Percentiles rank a stretch among this genome's conserved stretches.
Conservation (phyloP, 1,140 invertebrate genomes). For the Archivesica marissinica region DNA sequence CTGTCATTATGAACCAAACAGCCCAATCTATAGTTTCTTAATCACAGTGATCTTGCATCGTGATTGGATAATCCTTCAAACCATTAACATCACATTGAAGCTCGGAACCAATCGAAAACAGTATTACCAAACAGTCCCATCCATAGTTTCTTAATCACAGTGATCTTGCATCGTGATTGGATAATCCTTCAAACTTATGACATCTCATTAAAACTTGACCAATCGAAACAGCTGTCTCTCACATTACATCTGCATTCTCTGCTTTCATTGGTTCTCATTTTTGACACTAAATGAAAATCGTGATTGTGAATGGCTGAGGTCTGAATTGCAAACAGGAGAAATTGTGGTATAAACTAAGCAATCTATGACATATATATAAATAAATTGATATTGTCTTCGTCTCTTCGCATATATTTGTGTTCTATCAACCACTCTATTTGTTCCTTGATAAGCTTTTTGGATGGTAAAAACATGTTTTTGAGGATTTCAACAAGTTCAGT, state of each 20-base stretch:
- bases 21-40: too few relatives aligned
- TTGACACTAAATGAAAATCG: background rate
- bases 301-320: conserved; percentile 18
- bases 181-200: background rate
- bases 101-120: too few relatives aligned
- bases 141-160: too few relatives aligned
- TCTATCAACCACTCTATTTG: conserved; percentile 99
- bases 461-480: conserved; percentile 99
- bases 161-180: background rate
- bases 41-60: background rate
- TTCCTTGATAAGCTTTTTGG: conserved; percentile 99
- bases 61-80: background rate
- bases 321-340: conserved; percentile 5
- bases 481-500: conserved; percentile 98
- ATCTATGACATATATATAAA: conserved; percentile 98
- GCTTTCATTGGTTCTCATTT: background rate
- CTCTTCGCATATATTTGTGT: conserved; percentile 98
- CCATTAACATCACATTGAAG: background rate
- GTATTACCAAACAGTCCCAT: too few relatives aligned
- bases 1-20: too few relatives aligned
- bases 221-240: background rate
- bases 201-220: background rate
- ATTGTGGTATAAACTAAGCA: conserved; percentile 10
- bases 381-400: conserved; percentile 98
- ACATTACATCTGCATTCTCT: background rate